Evolutionary conservation across 2,797 vertebrate species (phyloP), one percentile per base, ranked within the genome.

Genomic region (Sitta carolinensis): DNA sequence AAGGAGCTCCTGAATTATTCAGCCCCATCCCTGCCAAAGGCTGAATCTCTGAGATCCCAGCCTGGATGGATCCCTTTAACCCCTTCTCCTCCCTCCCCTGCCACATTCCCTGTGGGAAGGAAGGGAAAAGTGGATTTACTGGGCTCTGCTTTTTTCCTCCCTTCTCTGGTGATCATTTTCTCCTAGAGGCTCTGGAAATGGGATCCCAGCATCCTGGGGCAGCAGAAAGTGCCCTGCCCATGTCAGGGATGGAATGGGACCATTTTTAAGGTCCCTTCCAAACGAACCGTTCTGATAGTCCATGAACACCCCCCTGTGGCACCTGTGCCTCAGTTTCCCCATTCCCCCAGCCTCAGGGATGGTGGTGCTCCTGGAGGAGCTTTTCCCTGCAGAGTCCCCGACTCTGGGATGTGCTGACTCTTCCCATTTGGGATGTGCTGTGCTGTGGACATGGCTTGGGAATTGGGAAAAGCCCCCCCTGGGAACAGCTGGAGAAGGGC

Each of bases 1-100:
- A 68, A 92, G 94, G 47, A 96, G 89, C 90, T 91, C 77, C 74
- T 92, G 92, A 92, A 95, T 94, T 93, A 94, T 96, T 87, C 91
- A 94, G 72, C 89, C 91, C 87, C 52, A 57, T 86, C 74, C 69
- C 93, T 93, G 89, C 61, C 50, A 15, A 6, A 45, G 13, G 27
- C 21, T 50, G 48, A 10, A 3, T 96, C 77, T 91, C 62, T 90
- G 67, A 58, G 90, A 95, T 95, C 92, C 89, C 76, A 0, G 47
- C 25, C 55, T 11, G 66, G 62, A 61, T 50, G 36, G 90, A 74
- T 93, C 88, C 51, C 87, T 90, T 90, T 92, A 94, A 94, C 94
- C 57, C 84, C 0, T 88, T 90, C 79, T 72, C 58, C 59, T 59
- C 67, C 45, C 38, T 68, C 38, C 15, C 55, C 51, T 2, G 1